phyloP scores from a whole-genome alignment of 2,888 invertebrate genomes.

The Parnassius smintheus region DNA sequence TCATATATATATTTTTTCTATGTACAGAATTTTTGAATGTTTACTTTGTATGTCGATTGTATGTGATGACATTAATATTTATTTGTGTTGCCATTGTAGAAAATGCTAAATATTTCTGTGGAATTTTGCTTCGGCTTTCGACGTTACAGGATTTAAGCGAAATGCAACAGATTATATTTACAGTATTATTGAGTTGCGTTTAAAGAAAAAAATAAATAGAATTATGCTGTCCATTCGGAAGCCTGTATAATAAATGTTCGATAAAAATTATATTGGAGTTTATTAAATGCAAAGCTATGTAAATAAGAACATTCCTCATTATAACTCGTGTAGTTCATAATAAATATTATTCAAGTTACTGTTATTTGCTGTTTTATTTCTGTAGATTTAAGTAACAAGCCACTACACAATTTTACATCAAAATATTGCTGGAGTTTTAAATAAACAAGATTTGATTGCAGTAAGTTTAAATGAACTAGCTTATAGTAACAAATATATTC shows the following conservation, averaged over 20 bases:
- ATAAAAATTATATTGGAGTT: constrained; percentile 57
- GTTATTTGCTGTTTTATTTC: constrained; percentile 65
- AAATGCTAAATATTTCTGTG: constrained; percentile 14
- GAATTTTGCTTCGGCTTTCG: constrained; percentile 10
- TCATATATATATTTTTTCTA: constrained; percentile 34
- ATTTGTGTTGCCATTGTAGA: constrained; percentile 23
- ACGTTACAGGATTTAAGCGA: constrained; percentile 7
- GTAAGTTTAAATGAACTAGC: no score
- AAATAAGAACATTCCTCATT: constrained; percentile 82
- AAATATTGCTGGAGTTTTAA: no score
- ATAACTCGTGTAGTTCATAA: constrained; percentile 81
- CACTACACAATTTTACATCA: no score
- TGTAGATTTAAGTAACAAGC: no score
- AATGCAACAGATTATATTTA: constrained; percentile 31
- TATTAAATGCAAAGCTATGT: constrained; percentile 67
- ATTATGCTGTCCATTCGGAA: constrained; percentile 14
- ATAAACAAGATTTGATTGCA: no score
- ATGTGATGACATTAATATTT: constrained; percentile 17
- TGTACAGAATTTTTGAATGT: constrained; percentile 47
- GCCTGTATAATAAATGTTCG: constrained; percentile 49
- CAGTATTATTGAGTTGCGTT: constrained; percentile 66
- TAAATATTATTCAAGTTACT: constrained; percentile 81
- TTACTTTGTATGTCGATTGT: constrained; percentile 34
- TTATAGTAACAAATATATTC: no score
- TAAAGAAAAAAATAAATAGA: constrained; percentile 42